Conservation (phyloP, 2,888 invertebrate genomes). For the Pyrocoelia pectoralis region DNA sequence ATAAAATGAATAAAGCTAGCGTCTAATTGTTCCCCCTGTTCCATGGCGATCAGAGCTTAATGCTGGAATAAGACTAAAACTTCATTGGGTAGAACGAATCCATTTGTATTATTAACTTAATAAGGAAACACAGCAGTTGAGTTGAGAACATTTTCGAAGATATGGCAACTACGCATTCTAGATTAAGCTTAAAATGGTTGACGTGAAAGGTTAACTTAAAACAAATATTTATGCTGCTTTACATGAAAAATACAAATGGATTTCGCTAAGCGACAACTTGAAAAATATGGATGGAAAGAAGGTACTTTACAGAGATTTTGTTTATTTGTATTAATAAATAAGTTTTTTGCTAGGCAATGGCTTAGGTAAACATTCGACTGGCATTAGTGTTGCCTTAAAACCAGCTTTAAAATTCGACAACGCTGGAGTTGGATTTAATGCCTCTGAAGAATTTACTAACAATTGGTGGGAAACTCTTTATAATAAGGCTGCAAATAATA, state of each 20-base stretch:
- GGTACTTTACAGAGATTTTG: slow-evolving; percentile 55
- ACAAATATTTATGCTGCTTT: too few relatives aligned
- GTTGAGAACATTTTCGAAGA: too few relatives aligned
- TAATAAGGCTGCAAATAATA: slow-evolving; percentile 75
- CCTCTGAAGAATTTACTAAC: slow-evolving; percentile 76
- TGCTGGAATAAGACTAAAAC: too few relatives aligned
- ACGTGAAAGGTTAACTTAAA: too few relatives aligned
- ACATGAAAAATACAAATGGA: slow-evolving; percentile 61
- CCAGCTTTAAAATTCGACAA: slow-evolving; percentile 83
- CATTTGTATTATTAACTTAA: too few relatives aligned
- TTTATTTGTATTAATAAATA: background rate
- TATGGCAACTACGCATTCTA: too few relatives aligned
- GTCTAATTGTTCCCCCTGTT: too few relatives aligned
- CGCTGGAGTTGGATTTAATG: slow-evolving; percentile 79
- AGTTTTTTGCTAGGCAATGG: slow-evolving; percentile 73
- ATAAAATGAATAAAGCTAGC: too few relatives aligned
- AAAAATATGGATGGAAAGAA: slow-evolving; percentile 81
- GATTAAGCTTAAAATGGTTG: too few relatives aligned
- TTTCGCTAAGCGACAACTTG: slow-evolving; percentile 75
- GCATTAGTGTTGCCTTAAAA: slow-evolving; percentile 79
- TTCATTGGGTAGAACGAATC: too few relatives aligned
- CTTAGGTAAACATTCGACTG: slow-evolving; percentile 81
- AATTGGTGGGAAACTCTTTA: slow-evolving; percentile 88
- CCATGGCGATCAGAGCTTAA: too few relatives aligned
- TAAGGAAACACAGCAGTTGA: too few relatives aligned